Conservation (phyloP, 2,888 invertebrate genomes). For the Chalcis sispes region DNA sequence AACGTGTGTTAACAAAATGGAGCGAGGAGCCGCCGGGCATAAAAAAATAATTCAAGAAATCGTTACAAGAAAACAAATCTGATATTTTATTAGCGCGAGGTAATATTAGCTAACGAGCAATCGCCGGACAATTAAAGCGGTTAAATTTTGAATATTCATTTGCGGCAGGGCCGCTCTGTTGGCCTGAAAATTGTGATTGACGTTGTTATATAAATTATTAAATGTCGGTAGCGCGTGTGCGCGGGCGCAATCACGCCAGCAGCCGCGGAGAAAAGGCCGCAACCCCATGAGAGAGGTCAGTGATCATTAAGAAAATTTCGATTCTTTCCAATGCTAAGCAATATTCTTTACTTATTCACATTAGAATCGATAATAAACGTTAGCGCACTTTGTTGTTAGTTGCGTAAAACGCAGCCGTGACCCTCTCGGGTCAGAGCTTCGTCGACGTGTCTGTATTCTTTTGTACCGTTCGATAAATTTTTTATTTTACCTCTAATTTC, state of each 20-base stretch:
- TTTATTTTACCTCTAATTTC: background rate
- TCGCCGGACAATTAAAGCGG: conserved; percentile 47
- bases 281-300: conserved; percentile 70
- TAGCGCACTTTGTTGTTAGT: conserved; percentile 61
- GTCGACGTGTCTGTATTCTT: conserved; percentile 37
- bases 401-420: conserved; percentile 62
- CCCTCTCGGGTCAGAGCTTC: conserved; percentile 56
- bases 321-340: conserved; percentile 69
- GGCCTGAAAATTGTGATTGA: conserved; percentile 55
- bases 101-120: conserved; percentile 36
- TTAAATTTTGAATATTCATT: conserved; percentile 60
- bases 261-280: conserved; percentile 62
- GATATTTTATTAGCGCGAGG: conserved; percentile 12
- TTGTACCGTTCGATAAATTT: background rate
- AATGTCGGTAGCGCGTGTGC: conserved; percentile 57
- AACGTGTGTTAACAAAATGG: background rate
- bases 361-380: conserved; percentile 61
- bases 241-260: conserved; percentile 58
- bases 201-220: conserved; percentile 64
- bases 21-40: background rate
- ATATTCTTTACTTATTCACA: conserved; percentile 57
- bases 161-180: background rate
- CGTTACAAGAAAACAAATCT: background rate
- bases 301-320: conserved; percentile 66
- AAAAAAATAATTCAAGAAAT: conserved; percentile 2